Base-by-base conservation (phyloP, 1,140 invertebrate genomes). In the Calycopis cecrops region DNA sequence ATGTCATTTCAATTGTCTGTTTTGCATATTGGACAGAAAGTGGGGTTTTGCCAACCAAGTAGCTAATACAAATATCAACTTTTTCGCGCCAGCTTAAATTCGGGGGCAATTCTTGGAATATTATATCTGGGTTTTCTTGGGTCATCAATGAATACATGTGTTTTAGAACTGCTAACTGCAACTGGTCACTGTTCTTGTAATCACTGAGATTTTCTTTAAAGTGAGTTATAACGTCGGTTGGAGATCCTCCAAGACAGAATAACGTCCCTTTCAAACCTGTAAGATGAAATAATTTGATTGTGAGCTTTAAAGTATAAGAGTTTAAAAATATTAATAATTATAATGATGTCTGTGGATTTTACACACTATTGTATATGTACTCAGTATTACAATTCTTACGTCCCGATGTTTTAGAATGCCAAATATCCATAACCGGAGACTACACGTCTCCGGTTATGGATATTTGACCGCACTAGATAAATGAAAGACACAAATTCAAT, bases 211-310 rank as follows among this genome's bases (percentile, higher is more conserved):
- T 59, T 3, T 69, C 52, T 37, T 67, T 57, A 4, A 84, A 54
- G 1, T 49, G 12, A 0, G 28, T 35, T 21, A 60, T 57, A 35
- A 79, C 59, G 16, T 77, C 68, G 1, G 69, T 56, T 0, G 78
- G 78, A 8, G 65, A 35, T 9, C 57, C 58, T 0, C 78, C 80
- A 6, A 84, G 18, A 17, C 73, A 81, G 52, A 67, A 84, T 0
- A 84, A 59, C 4, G 72, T 76, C 9, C 78, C 80, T 10, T 52
- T 69, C 3, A 77, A 51, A 42, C 76, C 79, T 82, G 57, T 6
- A 21, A 63, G 62, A 40, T 28, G 18, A 28, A 7, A 11, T 40
- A n/a, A n/a, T n/a, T n/a, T n/a, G n/a, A n/a, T n/a, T n/a, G n/a
- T n/a, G n/a, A n/a, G n/a, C n/a, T n/a, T n/a, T n/a, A n/a, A n/a